Conservation (phyloP, 2,113 vertebrate genomes). For the Sciurus niger region DNA sequence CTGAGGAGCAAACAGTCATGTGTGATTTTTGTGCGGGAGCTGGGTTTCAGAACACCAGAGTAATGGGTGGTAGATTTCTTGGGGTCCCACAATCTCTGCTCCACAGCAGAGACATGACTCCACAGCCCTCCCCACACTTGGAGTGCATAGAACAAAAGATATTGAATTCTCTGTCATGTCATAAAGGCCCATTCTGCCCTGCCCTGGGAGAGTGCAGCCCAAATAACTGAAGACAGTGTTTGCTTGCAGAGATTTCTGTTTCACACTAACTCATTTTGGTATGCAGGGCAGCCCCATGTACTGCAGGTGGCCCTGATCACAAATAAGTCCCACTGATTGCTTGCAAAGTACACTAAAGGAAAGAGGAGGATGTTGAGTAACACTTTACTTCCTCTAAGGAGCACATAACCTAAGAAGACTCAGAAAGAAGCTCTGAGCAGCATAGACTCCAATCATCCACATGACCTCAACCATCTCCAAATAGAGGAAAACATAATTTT, state of each 20-base stretch:
- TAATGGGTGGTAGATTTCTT: neutral
- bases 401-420: too few species aligned
- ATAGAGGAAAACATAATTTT: too few species aligned
- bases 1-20: neutral
- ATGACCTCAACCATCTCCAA: neutral
- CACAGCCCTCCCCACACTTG: neutral
- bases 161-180: neutral
- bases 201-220: neutral
- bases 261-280: neutral
- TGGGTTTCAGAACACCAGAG: neutral
- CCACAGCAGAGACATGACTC: neutral
- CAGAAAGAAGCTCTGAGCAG: neutral
- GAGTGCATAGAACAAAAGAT: neutral
- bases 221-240: neutral
- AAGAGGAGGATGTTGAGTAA: neutral
- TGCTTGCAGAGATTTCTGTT: too few species aligned
- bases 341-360: neutral
- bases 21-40: neutral
- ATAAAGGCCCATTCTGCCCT: neutral
- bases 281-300: neutral
- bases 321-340: neutral
- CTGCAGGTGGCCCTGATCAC: neutral
- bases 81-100: too few species aligned
- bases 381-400: too few species aligned
- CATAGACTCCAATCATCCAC: neutral